Evolutionary conservation across 2,888 invertebrate species (phyloP).

Genomic region (Diarsia dahlii): DNA sequence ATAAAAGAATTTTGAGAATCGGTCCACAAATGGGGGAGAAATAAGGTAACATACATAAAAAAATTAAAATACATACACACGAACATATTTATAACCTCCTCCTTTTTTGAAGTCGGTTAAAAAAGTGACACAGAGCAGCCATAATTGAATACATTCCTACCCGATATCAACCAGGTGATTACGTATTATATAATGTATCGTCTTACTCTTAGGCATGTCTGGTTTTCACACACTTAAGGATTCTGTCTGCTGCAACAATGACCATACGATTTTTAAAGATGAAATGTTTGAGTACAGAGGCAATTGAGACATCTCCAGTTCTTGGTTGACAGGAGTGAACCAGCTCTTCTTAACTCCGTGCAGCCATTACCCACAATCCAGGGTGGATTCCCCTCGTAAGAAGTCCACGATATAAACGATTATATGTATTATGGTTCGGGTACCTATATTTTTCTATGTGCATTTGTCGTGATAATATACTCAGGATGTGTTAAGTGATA

Average conservation of each 20-base stretch:
- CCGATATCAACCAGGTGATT: background rate
- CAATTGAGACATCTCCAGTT: background rate
- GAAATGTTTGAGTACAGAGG: background rate
- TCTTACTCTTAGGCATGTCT: background rate
- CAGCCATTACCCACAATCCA: background rate
- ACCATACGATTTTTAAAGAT: background rate
- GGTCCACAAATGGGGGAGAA: too few relatives aligned
- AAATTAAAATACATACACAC: too few relatives aligned
- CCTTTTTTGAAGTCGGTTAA: too few relatives aligned
- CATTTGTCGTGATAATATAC: background rate
- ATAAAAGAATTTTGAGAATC: too few relatives aligned
- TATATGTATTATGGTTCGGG: background rate
- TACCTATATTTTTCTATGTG: background rate
- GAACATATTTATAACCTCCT: too few relatives aligned
- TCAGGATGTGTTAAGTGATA: background rate
- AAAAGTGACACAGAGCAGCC: background rate
- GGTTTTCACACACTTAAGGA: background rate
- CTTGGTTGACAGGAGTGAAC: background rate
- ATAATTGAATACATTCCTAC: background rate
- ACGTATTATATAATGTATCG: too few relatives aligned
- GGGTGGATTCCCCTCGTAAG: background rate
- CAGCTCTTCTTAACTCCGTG: background rate
- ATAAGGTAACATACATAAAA: too few relatives aligned
- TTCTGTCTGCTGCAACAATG: background rate
- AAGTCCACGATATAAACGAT: background rate